A percentile compares a stretch with the other conserved stretches of the same genome.
Evolutionary conservation across 2,797 vertebrate genomes (phyloP).

Genomic region (Propithecus deckenii): DNA sequence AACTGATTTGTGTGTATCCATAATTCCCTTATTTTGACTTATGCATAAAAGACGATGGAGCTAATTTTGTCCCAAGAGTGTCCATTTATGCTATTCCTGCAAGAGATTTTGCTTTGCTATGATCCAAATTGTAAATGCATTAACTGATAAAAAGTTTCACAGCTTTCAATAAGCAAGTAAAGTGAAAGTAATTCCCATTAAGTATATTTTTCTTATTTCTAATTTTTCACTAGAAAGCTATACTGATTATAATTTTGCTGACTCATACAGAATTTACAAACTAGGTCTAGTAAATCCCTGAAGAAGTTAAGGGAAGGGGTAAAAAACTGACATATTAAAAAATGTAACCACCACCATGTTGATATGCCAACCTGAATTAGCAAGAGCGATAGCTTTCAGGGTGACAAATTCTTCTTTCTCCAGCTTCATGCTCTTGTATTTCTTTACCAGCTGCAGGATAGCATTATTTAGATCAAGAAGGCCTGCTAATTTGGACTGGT

Average conservation of each 20-base stretch:
- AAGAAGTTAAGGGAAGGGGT: not conserved
- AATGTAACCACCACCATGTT: slow-evolving; percentile 71
- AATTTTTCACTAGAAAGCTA: slow-evolving; percentile 56
- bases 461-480: slow-evolving; percentile 98
- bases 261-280: slow-evolving; percentile 49
- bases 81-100: not conserved
- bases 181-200: slow-evolving; percentile 46
- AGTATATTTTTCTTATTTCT: slow-evolving; percentile 49
- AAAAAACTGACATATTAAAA: slow-evolving; percentile 68
- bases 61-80: not conserved
- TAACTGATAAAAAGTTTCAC: not conserved
- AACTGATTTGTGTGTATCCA: not conserved
- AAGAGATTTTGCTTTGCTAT: not conserved
- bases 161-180: not conserved
- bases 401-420: slow-evolving; percentile 99
- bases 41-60: not conserved
- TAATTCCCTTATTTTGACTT: not conserved
- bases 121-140: slow-evolving; percentile 8
- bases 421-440: slow-evolving; percentile 98
- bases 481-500: slow-evolving; percentile 97
- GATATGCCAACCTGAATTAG: slow-evolving; percentile 96
- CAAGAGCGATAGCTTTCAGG: slow-evolving; percentile 98
- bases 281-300: slow-evolving; percentile 53
- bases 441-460: slow-evolving; percentile 99
- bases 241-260: slow-evolving; percentile 23